Conservation (phyloP, 2,888 invertebrate species). For the Melangyna quadrimaculata region DNA sequence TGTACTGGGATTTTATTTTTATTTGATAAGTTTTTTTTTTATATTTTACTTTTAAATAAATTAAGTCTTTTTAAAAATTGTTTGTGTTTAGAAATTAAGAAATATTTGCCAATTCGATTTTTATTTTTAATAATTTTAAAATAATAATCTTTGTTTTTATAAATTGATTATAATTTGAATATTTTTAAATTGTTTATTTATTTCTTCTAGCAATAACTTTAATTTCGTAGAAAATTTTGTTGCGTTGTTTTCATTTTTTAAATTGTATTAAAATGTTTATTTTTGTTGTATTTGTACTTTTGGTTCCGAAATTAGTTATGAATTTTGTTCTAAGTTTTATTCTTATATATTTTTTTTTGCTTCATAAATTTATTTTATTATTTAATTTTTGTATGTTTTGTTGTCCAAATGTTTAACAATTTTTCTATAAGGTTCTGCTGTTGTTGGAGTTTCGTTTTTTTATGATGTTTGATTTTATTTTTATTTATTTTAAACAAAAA, state of each 20-base stretch:
- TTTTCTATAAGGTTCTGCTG: slow-evolving; percentile 21
- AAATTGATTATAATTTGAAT: not conserved
- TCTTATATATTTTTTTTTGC: slow-evolving; percentile 33
- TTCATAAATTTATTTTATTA: slow-evolving; percentile 42
- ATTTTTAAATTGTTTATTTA: not conserved
- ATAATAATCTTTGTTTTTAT: not conserved
- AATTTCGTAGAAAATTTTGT: slow-evolving; percentile 68
- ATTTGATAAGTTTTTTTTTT: slow-evolving; percentile 5
- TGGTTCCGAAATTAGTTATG: slow-evolving; percentile 66
- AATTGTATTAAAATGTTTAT: slow-evolving; percentile 37
- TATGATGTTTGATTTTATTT: not conserved
- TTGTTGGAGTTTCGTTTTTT: slow-evolving; percentile 17
- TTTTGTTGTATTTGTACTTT: slow-evolving; percentile 64
- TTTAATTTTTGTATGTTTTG: slow-evolving; percentile 70
- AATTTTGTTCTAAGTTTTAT: slow-evolving; percentile 44
- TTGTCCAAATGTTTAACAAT: slow-evolving; percentile 28
- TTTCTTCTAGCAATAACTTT: slow-evolving; percentile 41
- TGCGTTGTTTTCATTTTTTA: slow-evolving; percentile 45
- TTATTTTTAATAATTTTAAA: not conserved
- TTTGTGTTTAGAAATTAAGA: slow-evolving; percentile 31
- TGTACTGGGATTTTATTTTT: slow-evolving; percentile 38
- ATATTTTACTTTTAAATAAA: not conserved
- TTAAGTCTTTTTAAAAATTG: not conserved
- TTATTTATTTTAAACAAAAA: slow-evolving; percentile 56
- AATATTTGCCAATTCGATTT: slow-evolving; percentile 34